A percentile compares a stretch with the other conserved stretches of the same genome.
Evolutionary conservation across 2,797 vertebrate genomes (phyloP).

Genomic region (Alfaro cultratus): DNA sequence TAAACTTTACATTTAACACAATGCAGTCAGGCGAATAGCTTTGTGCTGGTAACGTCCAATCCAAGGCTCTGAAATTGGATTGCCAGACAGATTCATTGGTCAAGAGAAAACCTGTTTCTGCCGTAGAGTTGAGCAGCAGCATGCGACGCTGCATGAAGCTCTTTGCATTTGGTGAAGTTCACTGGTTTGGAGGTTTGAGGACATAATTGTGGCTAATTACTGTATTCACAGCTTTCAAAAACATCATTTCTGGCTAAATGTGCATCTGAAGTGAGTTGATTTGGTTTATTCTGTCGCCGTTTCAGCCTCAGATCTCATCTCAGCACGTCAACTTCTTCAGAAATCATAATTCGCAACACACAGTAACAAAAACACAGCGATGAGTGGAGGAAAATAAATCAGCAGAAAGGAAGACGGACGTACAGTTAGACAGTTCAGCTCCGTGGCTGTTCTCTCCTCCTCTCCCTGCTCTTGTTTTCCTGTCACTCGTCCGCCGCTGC

Average conservation of each 20-base stretch:
- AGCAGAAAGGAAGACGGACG: slow-evolving; percentile 14
- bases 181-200: background rate
- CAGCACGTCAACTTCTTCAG: background rate
- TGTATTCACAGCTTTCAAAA: background rate
- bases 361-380: background rate
- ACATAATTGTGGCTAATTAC: background rate
- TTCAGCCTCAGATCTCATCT: background rate
- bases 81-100: no score
- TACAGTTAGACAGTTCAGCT: slow-evolving; percentile 24
- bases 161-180: background rate
- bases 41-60: background rate
- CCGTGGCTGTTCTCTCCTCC: slow-evolving; percentile 13
- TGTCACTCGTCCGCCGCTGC: slow-evolving; percentile 19
- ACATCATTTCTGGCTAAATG: background rate
- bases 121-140: no score
- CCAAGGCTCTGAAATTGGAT: background rate
- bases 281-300: background rate
- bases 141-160: no score
- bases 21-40: no score
- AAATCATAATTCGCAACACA: background rate
- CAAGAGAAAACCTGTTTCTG: no score
- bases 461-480: slow-evolving; percentile 33
- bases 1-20: background rate
- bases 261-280: background rate
- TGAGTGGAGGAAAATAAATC: slow-evolving; percentile 9